Base-by-base conservation (phyloP, 2,888 invertebrate species). In the Tolmerus cingulatus region DNA sequence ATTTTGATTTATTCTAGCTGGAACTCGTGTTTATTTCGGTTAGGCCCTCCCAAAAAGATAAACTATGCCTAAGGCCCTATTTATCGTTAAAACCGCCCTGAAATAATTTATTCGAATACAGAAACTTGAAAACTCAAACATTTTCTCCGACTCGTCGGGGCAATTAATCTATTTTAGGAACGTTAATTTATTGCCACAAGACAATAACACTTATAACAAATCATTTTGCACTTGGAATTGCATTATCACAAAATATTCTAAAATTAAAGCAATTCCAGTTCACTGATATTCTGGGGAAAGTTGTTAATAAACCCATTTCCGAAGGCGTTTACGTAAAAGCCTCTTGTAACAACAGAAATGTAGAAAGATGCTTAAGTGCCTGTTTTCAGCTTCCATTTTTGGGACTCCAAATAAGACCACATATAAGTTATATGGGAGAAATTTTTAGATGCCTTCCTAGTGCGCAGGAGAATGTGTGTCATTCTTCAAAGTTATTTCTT, bases 401-500 rank as follows among this genome's bases (percentile, higher is more conserved):
- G 23, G 12, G 66, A 12, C 66, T 16, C 66, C 66, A 66, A 66
- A 27, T 66, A 66, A 66, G 66, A 66, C 66, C 66, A 66, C 66
- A 66, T 51, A 66, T 66, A 66, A 27, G 66, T 66, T 66, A 66
- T 66, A 27, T 66, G 27, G 66, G 66, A 66, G 66, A 66, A 66
- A 23, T 66, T 66, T 66, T 66, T 66, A 66, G 66, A 66, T 23
- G 12, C 66, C 27, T 23, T 23, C 19, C 66, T 66, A 76, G 76
- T 46, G 43, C 43, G 34, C n/a, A 14, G 34, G 76, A 34, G 37
- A 37, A 37, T 76, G 16, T 76, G 12, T 76, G 37, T 76, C 76
- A 76, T 76, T 76, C 76, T 76, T 76, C 34, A 76, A 76, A 76
- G 37, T 76, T 76, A 76, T 76, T 37, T 76, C 37, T 76, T 76